Conservation (phyloP, 37 sponge, comb jelly and placozoan genomes). For the Halisarca cf. caerulea region DNA sequence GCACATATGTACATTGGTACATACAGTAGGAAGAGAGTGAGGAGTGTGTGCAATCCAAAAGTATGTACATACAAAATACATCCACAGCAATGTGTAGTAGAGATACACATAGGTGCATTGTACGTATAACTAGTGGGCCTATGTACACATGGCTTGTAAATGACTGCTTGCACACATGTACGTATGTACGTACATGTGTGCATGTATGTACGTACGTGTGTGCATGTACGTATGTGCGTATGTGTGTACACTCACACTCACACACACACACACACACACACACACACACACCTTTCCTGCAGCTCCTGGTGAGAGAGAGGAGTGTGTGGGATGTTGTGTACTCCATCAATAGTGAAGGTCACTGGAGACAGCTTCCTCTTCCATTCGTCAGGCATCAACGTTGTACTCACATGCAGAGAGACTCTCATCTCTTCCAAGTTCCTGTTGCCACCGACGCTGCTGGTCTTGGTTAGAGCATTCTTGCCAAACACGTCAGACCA, state of each 20-base stretch:
- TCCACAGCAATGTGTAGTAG: too few relatives aligned
- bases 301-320: slow-evolving; percentile 40
- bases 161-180: neutral
- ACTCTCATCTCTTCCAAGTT: slow-evolving; percentile 52
- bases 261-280: neutral
- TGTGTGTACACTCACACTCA: neutral
- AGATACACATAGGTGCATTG: too few relatives aligned
- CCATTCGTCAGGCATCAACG: slow-evolving; percentile 66
- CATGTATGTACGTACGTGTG: neutral
- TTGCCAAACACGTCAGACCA: slow-evolving; percentile 72
- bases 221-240: neutral
- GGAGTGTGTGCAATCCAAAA: too few relatives aligned
- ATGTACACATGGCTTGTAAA: too few relatives aligned
- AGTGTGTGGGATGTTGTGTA: slow-evolving; percentile 53
- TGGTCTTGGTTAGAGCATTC: neutral
- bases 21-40: too few relatives aligned
- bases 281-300: slow-evolving; percentile 29
- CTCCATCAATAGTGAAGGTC: slow-evolving; percentile 63
- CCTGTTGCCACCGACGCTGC: neutral
- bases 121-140: too few relatives aligned
- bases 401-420: slow-evolving; percentile 34
- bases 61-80: too few relatives aligned
- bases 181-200: neutral
- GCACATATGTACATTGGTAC: too few relatives aligned
- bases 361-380: slow-evolving; percentile 73